Conservation (phyloP, 2,888 invertebrate genomes). For the Hermaeophaga mercurialis region DNA sequence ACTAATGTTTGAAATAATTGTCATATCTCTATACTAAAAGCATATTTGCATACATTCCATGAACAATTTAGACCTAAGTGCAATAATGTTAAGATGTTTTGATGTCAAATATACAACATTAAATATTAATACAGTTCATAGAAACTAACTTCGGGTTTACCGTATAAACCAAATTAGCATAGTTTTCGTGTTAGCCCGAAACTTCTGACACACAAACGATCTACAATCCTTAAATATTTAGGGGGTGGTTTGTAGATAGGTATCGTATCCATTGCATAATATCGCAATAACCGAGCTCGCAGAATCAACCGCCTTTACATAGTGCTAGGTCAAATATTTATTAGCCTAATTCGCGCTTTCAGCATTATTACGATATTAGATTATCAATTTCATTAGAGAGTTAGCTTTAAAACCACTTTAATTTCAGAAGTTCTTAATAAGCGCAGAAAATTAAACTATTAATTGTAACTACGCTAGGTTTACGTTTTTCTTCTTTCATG, state of each 20-base stretch:
- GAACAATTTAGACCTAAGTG: not conserved
- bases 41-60: too few relatives aligned
- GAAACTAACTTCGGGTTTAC: constrained; percentile 27
- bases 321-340: constrained; percentile 24
- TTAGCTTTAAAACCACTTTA: not conserved
- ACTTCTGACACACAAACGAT: constrained; percentile 32
- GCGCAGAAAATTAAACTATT: too few relatives aligned
- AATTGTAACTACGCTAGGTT: too few relatives aligned
- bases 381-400: not conserved
- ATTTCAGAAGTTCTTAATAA: too few relatives aligned
- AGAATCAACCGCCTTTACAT: constrained; percentile 19
- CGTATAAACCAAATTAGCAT: constrained; percentile 28
- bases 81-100: constrained; percentile 7
- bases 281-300: constrained; percentile 27
- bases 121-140: constrained; percentile 27
- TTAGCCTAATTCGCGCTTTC: constrained; percentile 12
- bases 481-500: too few relatives aligned
- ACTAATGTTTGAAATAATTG: too few relatives aligned
- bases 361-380: constrained; percentile 1
- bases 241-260: constrained; percentile 26
- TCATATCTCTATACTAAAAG: too few relatives aligned
- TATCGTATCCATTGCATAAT: constrained; percentile 31
- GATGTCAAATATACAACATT: constrained; percentile 23
- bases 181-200: constrained; percentile 33
- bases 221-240: constrained; percentile 34